Conservation (phyloP, 1,140 invertebrate species). For the Scaptomyza hsui region DNA sequence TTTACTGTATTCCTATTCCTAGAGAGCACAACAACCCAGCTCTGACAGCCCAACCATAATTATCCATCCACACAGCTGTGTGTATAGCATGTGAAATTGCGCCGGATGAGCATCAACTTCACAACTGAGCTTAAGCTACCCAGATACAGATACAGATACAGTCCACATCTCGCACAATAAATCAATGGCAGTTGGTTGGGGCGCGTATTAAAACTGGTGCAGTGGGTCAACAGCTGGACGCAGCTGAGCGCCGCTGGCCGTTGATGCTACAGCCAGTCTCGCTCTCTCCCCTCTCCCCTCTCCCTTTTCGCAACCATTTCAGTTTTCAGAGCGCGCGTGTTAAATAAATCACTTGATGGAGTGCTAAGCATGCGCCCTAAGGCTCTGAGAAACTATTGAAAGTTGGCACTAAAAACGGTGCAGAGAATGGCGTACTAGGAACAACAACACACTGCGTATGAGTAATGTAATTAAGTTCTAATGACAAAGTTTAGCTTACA, state of each 20-base stretch:
- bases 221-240: constrained; percentile 67
- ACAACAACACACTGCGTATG: constrained; percentile 20
- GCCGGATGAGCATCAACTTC: constrained; percentile 63
- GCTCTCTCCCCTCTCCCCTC: not conserved
- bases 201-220: constrained; percentile 64
- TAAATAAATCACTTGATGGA: constrained; percentile 80
- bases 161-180: constrained; percentile 50
- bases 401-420: constrained; percentile 21
- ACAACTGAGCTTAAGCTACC: constrained; percentile 7
- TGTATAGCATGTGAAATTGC: constrained; percentile 68
- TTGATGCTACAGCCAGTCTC: constrained; percentile 54
- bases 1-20: constrained; percentile 58
- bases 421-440: constrained; percentile 7
- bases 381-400: constrained; percentile 38
- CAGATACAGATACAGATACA: constrained; percentile 2
- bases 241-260: constrained; percentile 54
- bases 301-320: too few relatives aligned
- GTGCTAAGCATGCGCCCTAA: constrained; percentile 61
- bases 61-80: constrained; percentile 67
- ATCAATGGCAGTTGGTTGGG: constrained; percentile 60
- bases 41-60: constrained; percentile 54
- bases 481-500: not conserved
- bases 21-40: constrained; percentile 27
- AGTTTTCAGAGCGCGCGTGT: constrained; percentile 49
- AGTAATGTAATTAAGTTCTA: not conserved